A percentile compares a stretch with the other conserved stretches of the same genome.
Evolutionary conservation across 2,797 vertebrate species (phyloP).

Genomic region (Salmo trutta): DNA sequence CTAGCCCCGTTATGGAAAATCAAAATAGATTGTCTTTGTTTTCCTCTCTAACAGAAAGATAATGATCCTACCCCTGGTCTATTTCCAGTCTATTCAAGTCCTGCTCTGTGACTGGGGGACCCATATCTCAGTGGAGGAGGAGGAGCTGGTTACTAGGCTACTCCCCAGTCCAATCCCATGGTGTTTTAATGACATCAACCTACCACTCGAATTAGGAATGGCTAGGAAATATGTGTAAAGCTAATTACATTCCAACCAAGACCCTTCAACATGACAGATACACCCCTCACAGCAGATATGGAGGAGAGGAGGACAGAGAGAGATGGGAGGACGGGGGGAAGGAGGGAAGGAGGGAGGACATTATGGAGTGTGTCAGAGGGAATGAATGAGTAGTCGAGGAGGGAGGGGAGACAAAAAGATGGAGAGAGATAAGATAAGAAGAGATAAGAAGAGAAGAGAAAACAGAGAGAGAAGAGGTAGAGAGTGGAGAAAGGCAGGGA

Average conservation of each 20-base stretch:
- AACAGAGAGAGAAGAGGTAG: neutral
- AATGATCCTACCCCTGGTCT: neutral
- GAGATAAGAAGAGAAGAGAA: neutral
- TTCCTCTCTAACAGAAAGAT: neutral
- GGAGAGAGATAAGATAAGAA: neutral
- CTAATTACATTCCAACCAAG: conserved; percentile 2
- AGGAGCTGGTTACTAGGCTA: neutral
- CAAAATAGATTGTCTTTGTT: neutral
- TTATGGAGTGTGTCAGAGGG: conserved; percentile 6
- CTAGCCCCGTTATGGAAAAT: neutral
- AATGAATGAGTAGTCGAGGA: neutral
- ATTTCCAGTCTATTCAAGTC: neutral
- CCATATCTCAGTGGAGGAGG: neutral
- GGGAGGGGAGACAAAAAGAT: neutral
- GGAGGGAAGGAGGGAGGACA: neutral
- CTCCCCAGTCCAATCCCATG: too few relatives aligned
- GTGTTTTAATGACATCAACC: neutral
- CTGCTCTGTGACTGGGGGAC: neutral
- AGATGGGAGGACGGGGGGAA: neutral
- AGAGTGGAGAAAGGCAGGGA: neutral
- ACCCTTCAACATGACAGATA: neutral
- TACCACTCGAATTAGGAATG: neutral
- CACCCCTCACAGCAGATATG: neutral
- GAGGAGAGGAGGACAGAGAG: neutral
- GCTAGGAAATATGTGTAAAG: neutral